Percentiles rank a stretch among this genome's conserved stretches.
phyloP scores from a whole-genome alignment of 2,888 invertebrate species.

The Tetanocera ferruginea region DNA sequence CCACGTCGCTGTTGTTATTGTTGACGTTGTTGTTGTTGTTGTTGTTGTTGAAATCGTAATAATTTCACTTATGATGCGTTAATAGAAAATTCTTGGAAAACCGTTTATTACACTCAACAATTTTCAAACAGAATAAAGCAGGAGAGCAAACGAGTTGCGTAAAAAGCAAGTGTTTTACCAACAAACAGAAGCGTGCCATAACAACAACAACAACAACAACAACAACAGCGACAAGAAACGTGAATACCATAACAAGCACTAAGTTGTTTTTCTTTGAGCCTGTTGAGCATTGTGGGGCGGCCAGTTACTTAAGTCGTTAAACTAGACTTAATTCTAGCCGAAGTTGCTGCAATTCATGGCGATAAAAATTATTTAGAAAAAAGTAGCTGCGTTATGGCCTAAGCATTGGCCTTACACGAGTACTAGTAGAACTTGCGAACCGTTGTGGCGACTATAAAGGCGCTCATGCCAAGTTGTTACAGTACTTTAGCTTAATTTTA shows the following conservation, averaged over 20 bases:
- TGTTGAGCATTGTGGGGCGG: not conserved
- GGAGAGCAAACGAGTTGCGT: not conserved
- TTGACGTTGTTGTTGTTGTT: not conserved
- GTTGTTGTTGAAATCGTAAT: not conserved
- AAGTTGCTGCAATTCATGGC: no score
- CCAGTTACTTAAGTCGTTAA: no score
- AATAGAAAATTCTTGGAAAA: conserved; percentile 13
- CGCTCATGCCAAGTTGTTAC: no score
- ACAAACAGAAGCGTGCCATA: conserved; percentile 8
- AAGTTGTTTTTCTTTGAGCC: not conserved
- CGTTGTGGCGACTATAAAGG: no score
- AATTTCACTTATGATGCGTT: conserved; percentile 26
- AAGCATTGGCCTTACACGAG: no score
- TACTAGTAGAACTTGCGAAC: no score
- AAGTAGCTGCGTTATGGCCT: no score
- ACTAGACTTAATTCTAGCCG: no score
- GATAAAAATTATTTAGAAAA: no score
- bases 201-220: not conserved
- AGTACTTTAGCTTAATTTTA: no score
- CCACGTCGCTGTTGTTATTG: no score
- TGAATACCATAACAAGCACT: no score
- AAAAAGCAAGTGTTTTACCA: not conserved
- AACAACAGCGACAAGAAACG: not conserved
- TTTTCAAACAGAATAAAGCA: not conserved
- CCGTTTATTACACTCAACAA: not conserved